Base-by-base conservation (phyloP, 2,113 vertebrate species). In the Mobula birostris region DNA sequence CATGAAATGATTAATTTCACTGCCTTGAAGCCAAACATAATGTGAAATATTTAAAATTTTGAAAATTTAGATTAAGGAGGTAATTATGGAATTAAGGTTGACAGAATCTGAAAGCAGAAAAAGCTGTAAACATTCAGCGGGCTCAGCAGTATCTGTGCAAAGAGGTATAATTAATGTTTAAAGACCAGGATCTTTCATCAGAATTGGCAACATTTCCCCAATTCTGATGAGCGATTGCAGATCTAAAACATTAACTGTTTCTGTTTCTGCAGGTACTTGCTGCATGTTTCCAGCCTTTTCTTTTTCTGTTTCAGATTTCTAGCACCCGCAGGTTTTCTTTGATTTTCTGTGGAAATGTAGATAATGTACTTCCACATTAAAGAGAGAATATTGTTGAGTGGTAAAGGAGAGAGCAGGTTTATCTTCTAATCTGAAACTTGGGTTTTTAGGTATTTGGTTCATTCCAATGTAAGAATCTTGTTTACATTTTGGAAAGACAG, bases 391-490 rank as follows among this genome's bases (percentile, higher is more conserved):
- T 78, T 78, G 29, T n/a, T 7, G 6, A 29, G 27, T n/a, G 76
- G 76, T 7, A 74, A 24, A 74, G 21, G 72, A 24, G 15, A 77
- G 76, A 77, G n/a, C 27, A 29, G 29, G 21, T 74, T 74, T 24
- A 74, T 74, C 72, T 77, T n/a, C 77, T 32, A 79, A 79, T 79
- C 77, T 36, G 77, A 9, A 17, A 11, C 77, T 3, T 79, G 14
- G 12, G 32, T 2, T 79, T 79, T 79, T 79, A 79, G 77, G 77
- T 14, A 15, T 12, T 32, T 90, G 85, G 61, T 6, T 66, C 85
- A 90, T 90, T 90, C 85, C 29, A n/a, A 32, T 66, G 61, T 68
- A 90, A 90, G 85, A 68, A 90, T 90, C 61, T 32, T 66, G 63
- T 66, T 32, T n/a, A 29, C 15, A 19, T 17, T 68, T n/a, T 83